phyloP scores from a whole-genome alignment of 2,797 vertebrate species.

The Chlorospingus semifuscus region DNA sequence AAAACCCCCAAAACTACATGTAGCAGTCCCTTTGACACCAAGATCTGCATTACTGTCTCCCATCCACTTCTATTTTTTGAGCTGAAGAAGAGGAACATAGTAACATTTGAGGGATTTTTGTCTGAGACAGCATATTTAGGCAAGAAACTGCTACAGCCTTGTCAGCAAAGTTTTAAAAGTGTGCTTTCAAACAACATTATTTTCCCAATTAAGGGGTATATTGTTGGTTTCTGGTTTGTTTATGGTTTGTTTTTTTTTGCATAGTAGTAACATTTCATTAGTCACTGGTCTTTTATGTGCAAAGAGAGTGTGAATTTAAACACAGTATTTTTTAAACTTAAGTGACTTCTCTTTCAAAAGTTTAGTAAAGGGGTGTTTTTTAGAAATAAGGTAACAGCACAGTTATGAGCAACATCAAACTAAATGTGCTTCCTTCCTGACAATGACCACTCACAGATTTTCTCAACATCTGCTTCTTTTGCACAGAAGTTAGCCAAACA shows the following conservation, averaged over 20 bases:
- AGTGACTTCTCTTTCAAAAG: not conserved
- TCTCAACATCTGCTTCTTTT: not conserved
- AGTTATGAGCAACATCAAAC: not conserved
- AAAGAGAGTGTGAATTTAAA: not conserved
- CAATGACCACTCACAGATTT: not conserved
- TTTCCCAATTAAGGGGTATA: not conserved
- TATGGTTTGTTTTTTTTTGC: not conserved
- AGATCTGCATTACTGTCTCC: not conserved
- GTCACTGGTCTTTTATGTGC: not conserved
- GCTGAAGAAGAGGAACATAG: not conserved
- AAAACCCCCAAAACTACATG: accelerated
- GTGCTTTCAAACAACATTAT: not conserved
- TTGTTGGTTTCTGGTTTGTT: not conserved
- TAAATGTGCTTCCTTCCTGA: not conserved
- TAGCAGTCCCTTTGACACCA: not conserved
- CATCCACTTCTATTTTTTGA: not conserved
- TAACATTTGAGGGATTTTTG: not conserved
- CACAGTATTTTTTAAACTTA: not conserved
- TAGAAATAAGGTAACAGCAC: not conserved
- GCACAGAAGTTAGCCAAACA: not conserved
- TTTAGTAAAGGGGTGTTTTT: not conserved
- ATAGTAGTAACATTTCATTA: not conserved
- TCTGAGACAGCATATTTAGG: not conserved
- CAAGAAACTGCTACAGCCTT: not conserved
- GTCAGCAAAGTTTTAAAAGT: not conserved